These are phyloP conservation scores for Meloidogyne exigua DNA, from an alignment of 1,140 invertebrate species.

Conservation along the genomic window DNA sequence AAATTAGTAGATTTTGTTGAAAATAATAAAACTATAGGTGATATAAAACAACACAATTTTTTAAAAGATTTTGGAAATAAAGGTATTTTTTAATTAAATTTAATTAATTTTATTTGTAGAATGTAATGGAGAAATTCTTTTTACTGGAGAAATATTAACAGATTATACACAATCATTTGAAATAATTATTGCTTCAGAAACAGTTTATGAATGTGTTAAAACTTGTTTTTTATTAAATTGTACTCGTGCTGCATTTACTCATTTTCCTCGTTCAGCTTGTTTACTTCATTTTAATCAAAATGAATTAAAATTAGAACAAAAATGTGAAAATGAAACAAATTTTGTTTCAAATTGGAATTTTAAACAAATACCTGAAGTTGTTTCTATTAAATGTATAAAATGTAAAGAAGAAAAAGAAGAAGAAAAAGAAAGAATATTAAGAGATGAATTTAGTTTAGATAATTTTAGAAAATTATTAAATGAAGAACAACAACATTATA, in stretches of 20 bases:
- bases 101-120: constrained; percentile 29
- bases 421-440: neutral
- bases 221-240: constrained; percentile 54
- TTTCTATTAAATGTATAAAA: constrained; percentile 49
- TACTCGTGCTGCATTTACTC: constrained; percentile 57
- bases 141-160: constrained; percentile 44
- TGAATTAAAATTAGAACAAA: constrained; percentile 21
- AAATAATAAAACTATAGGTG: neutral
- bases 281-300: constrained; percentile 51
- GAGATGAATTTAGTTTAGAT: neutral
- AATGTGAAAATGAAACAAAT: constrained; percentile 15
- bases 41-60: constrained; percentile 2
- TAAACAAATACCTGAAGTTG: constrained; percentile 56
- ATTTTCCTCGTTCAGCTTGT: constrained; percentile 61
- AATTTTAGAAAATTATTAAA: constrained; percentile 4
- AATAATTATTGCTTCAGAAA: constrained; percentile 52
- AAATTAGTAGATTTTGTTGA: constrained; percentile 2
- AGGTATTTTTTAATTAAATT: neutral
- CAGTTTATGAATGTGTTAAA: constrained; percentile 55
- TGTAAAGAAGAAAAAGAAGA: constrained; percentile 34
- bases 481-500: constrained; percentile 3
- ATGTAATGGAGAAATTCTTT: constrained; percentile 48
- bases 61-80: neutral
- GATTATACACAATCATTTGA: constrained; percentile 57
- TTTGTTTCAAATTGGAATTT: constrained; percentile 49